phyloP scores from a whole-genome alignment of 2,797 vertebrate species.

The Acipenser ruthenus region DNA sequence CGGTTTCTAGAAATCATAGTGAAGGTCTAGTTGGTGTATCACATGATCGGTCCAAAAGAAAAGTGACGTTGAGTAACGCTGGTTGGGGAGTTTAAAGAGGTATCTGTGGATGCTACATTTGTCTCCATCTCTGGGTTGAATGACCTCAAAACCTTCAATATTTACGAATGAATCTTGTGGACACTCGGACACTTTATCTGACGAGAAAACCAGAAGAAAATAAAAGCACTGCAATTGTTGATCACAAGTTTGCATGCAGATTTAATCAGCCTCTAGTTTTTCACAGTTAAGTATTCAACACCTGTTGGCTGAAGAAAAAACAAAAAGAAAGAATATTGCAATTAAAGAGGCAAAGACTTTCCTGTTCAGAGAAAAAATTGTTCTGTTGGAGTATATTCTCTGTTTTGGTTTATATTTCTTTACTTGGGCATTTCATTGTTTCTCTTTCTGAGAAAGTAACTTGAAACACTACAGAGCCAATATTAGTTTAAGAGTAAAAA shows the following conservation, averaged over 20 bases:
- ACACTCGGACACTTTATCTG: background rate
- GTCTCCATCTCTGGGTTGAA: background rate
- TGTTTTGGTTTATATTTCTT: slow-evolving; percentile 84
- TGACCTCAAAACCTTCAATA: background rate
- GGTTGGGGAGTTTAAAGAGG: slow-evolving; percentile 33
- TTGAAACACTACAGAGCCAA: slow-evolving; percentile 99
- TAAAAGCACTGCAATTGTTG: slow-evolving; percentile 30
- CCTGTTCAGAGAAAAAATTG: slow-evolving; percentile 49
- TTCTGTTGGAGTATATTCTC: slow-evolving; percentile 79
- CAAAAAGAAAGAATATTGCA: slow-evolving; percentile 51
- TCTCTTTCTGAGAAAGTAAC: slow-evolving; percentile 98
- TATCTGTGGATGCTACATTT: background rate
- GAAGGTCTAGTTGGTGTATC: slow-evolving; percentile 13
- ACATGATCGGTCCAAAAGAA: slow-evolving; percentile 37
- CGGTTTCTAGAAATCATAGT: background rate
- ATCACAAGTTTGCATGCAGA: slow-evolving; percentile 26
- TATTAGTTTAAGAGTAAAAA: slow-evolving; percentile 90
- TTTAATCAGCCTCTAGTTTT: slow-evolving; percentile 26
- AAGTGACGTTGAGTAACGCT: slow-evolving; percentile 26
- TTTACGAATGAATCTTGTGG: slow-evolving; percentile 2
- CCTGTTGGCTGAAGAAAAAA: slow-evolving; percentile 46
- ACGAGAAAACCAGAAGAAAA: background rate
- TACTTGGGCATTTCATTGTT: slow-evolving; percentile 98
- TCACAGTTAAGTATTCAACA: slow-evolving; percentile 28
- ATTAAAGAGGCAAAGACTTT: slow-evolving; percentile 61